Conservation (phyloP, 2,797 vertebrate species). For the Hyperoplus lanceolatus region DNA sequence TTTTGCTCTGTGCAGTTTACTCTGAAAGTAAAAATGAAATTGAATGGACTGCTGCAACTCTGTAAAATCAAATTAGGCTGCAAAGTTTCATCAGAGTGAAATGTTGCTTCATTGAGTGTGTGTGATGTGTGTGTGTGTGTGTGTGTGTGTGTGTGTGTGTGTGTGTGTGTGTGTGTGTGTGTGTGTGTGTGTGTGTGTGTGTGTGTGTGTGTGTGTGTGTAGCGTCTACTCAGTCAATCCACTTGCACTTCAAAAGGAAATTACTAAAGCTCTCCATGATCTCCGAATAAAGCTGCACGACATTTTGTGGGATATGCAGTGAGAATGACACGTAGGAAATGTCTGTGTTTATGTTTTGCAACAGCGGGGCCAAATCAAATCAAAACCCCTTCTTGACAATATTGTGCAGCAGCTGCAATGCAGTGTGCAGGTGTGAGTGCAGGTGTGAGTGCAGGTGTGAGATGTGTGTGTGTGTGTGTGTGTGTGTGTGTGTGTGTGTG, state of each 20-base stretch:
- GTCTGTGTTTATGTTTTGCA: not conserved
- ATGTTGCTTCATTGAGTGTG: not conserved
- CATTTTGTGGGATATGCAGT: not conserved
- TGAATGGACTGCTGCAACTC: conserved; percentile 8
- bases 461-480: too few species aligned
- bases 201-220: too few species aligned
- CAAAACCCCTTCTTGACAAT: conserved; percentile 14
- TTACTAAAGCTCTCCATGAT: not conserved
- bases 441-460: not conserved
- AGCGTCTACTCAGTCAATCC: conserved; percentile 10
- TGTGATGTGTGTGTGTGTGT: not conserved
- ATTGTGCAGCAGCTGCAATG: not conserved
- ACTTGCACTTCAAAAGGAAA: not conserved
- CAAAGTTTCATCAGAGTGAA: conserved; percentile 24
- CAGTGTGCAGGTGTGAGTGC: not conserved
- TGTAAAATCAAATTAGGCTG: conserved; percentile 29
- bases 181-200: too few species aligned
- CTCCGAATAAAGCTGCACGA: not conserved
- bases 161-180: too few species aligned
- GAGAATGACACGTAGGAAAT: not conserved
- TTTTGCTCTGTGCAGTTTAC: conserved; percentile 22
- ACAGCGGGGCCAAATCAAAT: conserved; percentile 1
- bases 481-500: not conserved
- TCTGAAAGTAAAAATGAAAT: conserved; percentile 20
- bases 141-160: too few species aligned